These are phyloP conservation scores for Drosophila aldrichi DNA, from an alignment of 2,888 invertebrate genomes.

Conservation along the genomic window DNA sequence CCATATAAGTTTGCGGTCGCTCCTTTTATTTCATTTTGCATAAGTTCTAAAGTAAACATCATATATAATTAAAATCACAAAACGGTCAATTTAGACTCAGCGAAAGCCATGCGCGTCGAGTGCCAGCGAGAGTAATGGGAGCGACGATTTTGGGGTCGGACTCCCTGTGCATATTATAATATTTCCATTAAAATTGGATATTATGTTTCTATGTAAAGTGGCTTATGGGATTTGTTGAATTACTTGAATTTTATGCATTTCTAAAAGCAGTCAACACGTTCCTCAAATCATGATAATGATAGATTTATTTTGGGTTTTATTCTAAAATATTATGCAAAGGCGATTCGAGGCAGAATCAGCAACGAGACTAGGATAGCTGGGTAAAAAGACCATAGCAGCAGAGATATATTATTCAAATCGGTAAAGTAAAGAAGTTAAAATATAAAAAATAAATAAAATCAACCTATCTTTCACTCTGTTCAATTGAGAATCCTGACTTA, in stretches of 20 bases:
- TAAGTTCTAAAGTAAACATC: slow-evolving; percentile 82
- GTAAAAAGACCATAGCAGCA: background rate
- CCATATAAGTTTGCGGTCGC: slow-evolving; percentile 76
- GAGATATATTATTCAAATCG: background rate
- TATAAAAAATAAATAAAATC: no score
- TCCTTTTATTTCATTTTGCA: slow-evolving; percentile 75
- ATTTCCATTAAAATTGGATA: slow-evolving; percentile 68
- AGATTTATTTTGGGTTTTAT: background rate
- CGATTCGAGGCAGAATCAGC: background rate
- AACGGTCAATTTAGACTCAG: slow-evolving; percentile 77
- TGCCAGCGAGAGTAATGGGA: slow-evolving; percentile 53
- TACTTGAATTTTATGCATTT: background rate
- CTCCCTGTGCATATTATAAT: slow-evolving; percentile 45
- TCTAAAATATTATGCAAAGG: background rate
- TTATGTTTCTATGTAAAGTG: slow-evolving; percentile 48
- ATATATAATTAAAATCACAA: slow-evolving; percentile 82
- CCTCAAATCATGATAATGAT: background rate
- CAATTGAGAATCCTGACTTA: no score
- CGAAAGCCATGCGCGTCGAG: slow-evolving; percentile 22
- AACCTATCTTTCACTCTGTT: no score
- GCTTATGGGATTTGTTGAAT: slow-evolving; percentile 11
- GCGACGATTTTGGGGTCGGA: slow-evolving; percentile 45
- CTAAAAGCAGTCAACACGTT: background rate
- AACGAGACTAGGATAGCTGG: background rate
- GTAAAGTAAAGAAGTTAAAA: background rate